These are phyloP conservation scores for Drosophila rhopaloa DNA, from an alignment of 1,140 invertebrate species.

Conservation along the genomic window DNA sequence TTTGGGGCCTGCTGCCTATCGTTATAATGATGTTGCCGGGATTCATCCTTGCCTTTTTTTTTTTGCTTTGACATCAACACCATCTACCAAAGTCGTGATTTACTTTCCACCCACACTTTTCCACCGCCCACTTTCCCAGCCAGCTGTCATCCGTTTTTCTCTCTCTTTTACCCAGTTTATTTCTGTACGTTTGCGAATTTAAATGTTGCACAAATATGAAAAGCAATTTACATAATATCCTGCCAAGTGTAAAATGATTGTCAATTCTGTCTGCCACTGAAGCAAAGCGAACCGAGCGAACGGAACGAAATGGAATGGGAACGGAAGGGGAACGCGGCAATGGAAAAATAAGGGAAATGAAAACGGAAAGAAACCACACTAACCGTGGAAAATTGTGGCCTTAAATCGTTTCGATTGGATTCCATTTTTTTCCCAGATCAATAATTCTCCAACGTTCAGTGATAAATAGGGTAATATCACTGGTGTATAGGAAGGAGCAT, in stretches of 20 bases:
- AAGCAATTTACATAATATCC: slow-evolving; percentile 83
- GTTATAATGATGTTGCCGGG: slow-evolving; percentile 73
- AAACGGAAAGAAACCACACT: slow-evolving; percentile 40
- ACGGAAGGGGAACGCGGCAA: not conserved
- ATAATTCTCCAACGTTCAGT: not conserved
- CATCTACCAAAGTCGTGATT: slow-evolving; percentile 59
- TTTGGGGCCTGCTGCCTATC: slow-evolving; percentile 48
- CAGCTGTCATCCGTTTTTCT: slow-evolving; percentile 40
- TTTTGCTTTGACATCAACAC: slow-evolving; percentile 73
- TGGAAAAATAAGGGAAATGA: not conserved
- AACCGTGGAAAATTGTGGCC: slow-evolving; percentile 30
- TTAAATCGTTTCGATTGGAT: slow-evolving; percentile 29
- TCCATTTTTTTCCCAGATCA: not conserved
- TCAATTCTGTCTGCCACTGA: slow-evolving; percentile 69
- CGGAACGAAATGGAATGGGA: slow-evolving; percentile 9
- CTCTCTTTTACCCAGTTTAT: slow-evolving; percentile 6
- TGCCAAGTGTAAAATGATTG: slow-evolving; percentile 83
- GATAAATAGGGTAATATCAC: slow-evolving; percentile 8
- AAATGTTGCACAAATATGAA: slow-evolving; percentile 83
- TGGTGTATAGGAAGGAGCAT: not conserved
- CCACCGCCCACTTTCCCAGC: slow-evolving; percentile 12
- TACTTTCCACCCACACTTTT: slow-evolving; percentile 42
- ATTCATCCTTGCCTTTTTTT: slow-evolving; percentile 62
- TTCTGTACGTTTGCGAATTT: slow-evolving; percentile 62
- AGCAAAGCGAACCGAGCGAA: slow-evolving; percentile 15